A percentile compares a stretch with the other conserved stretches of the same genome.
Evolutionary conservation across 2,113 vertebrate genomes (phyloP).

Genomic region (Tympanuchus pallidicinctus): DNA sequence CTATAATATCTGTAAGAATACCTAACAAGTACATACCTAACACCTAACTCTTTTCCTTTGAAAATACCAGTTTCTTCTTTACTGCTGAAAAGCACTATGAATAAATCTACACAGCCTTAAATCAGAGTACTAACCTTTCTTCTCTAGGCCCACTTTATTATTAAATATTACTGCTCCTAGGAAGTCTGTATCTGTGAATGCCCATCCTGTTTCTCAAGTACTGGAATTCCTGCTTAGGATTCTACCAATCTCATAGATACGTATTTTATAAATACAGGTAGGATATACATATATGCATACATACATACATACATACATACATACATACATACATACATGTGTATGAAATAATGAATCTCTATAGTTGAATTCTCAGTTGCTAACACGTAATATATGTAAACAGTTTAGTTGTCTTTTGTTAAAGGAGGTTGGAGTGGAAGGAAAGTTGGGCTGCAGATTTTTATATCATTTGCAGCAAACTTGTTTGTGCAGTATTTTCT

Average conservation of each 20-base stretch:
- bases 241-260: neutral
- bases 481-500: neutral
- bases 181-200: neutral
- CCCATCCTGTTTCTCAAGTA: neutral
- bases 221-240: neutral
- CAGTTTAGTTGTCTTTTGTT: neutral
- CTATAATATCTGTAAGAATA: neutral
- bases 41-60: neutral
- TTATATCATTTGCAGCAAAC: neutral
- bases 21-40: neutral
- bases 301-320: neutral
- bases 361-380: neutral
- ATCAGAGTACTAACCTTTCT: neutral
- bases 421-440: neutral
- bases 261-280: neutral
- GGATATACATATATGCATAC: neutral
- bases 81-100: neutral
- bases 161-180: neutral
- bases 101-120: neutral
- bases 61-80: neutral
- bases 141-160: neutral
- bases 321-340: neutral
- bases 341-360: neutral
- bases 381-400: rapidly evolving
- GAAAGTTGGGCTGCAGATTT: neutral